Evolutionary conservation across 2,888 invertebrate genomes (phyloP).

Genomic region (Lochmaea crataegi): DNA sequence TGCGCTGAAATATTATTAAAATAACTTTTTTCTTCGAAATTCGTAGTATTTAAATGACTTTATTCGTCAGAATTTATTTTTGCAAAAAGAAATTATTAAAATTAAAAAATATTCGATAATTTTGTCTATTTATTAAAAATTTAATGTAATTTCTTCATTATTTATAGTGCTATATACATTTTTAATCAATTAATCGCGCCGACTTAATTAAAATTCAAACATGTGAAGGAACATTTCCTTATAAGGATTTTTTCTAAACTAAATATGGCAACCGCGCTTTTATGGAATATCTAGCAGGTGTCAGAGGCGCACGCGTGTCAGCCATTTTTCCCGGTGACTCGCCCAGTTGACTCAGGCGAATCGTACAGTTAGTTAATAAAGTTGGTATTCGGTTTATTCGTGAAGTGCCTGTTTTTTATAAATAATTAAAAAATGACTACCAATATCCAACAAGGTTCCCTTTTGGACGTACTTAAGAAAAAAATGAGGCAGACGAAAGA

Average conservation of each 20-base stretch:
- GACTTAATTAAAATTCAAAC: not conserved
- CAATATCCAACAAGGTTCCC: constrained; percentile 91
- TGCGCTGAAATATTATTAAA: no score
- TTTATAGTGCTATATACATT: not conserved
- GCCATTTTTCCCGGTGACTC: constrained; percentile 65
- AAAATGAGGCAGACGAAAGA: constrained; percentile 99
- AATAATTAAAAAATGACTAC: constrained; percentile 77
- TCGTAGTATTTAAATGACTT: no score
- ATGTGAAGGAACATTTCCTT: not conserved
- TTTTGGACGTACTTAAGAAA: constrained; percentile 97
- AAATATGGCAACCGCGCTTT: constrained; percentile 22
- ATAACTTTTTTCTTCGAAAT: no score
- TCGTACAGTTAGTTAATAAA: constrained; percentile 21
- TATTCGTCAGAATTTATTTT: no score
- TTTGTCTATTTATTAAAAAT: no score
- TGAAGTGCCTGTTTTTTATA: constrained; percentile 36
- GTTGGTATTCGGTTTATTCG: constrained; percentile 38
- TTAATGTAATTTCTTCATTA: no score
- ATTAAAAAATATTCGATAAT: no score
- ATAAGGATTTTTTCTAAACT: not conserved
- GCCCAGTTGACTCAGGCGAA: constrained; percentile 60
- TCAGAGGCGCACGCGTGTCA: constrained; percentile 58
- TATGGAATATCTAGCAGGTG: constrained; percentile 51
- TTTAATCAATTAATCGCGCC: not conserved
- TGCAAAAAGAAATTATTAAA: no score